Base-by-base conservation (phyloP, 1,140 invertebrate species). In the Elysia chlorotica region DNA sequence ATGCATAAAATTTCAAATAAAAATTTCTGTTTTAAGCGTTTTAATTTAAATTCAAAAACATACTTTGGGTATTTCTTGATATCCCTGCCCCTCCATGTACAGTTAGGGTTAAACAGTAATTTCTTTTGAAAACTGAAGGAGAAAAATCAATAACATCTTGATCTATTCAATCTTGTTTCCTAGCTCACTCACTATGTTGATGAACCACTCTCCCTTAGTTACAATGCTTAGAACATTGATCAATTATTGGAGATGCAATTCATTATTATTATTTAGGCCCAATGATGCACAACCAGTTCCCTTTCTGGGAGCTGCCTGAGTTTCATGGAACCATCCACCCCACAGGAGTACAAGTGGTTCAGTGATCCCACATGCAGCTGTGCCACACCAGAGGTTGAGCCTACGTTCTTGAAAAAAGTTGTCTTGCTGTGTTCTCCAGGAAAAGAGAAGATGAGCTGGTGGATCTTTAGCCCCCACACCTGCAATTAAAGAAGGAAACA, bases 311-410 rank as follows among this genome's bases (percentile, higher is more conserved):
- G 89, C 84, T 95, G 92, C 76, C 96, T 91, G 80, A 99, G 94
- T 90, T 99, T 99, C 92, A 99, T 95, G 54, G 96, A 98, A 77
- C 97, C 97, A 90, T 99, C 98, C 38, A 96, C 96, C 68, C 98
- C 98, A 87, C 97, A 99, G 0, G 97, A 99, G 89, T 97, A 99
- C 77, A 99, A 88, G 72, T 97, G 91, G 74, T 83, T 78, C 70
- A 91, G 91, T 28, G 92, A 90, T 87, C 98, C 96, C 61, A 99
- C 92, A 79, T 95, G 92, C 59, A 99, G 89, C 88, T 99, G 96
- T 10, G 96, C 96, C 2, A 99, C 97, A 5, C 98, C 97, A 74
- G 96, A 95, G 48, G 95, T 94, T 76, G 96, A 95, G 57, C 95
- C 95, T 79, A 97, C 96, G 85, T 96, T 97, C 83, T 97, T 95